These are phyloP conservation scores for Smutsia gigantea DNA, from an alignment of 2,797 vertebrate species.

Conservation along the genomic window DNA sequence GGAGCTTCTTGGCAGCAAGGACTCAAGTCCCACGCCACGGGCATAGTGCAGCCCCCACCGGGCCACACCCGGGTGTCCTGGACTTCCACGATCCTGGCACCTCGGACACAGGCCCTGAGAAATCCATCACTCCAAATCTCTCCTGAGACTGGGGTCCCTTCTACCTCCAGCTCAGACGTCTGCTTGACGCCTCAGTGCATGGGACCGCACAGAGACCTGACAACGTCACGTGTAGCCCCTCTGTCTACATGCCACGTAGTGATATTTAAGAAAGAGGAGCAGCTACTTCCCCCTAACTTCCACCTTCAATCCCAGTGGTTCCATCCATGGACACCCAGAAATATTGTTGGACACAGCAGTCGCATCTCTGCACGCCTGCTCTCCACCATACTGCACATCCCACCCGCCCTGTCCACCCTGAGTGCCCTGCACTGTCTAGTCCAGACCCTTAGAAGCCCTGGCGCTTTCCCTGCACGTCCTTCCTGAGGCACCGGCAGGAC, in stretches of 20 bases:
- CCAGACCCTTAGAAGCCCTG: background rate
- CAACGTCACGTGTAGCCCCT: background rate
- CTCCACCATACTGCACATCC: background rate
- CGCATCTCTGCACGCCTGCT: background rate
- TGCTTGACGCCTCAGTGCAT: too few relatives aligned
- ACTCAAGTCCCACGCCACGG: too few relatives aligned
- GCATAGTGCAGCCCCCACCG: background rate
- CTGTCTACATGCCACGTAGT: background rate
- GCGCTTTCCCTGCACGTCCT: background rate
- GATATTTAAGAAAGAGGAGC: background rate
- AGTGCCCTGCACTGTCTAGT: too few relatives aligned
- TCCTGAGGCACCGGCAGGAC: background rate
- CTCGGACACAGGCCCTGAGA: too few relatives aligned
- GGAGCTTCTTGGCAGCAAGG: background rate
- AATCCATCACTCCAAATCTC: background rate
- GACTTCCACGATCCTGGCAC: background rate
- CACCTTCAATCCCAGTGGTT: background rate
- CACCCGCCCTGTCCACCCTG: too few relatives aligned
- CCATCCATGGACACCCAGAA: background rate
- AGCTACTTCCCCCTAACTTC: background rate
- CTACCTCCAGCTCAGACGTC: background rate
- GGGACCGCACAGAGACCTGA: background rate
- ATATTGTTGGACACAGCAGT: background rate
- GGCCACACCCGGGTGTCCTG: background rate
- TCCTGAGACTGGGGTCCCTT: background rate